Percentiles rank a stretch among this genome's conserved stretches.
Evolutionary conservation across 2,797 vertebrate species (phyloP).

Genomic region (Alcedo atthis): DNA sequence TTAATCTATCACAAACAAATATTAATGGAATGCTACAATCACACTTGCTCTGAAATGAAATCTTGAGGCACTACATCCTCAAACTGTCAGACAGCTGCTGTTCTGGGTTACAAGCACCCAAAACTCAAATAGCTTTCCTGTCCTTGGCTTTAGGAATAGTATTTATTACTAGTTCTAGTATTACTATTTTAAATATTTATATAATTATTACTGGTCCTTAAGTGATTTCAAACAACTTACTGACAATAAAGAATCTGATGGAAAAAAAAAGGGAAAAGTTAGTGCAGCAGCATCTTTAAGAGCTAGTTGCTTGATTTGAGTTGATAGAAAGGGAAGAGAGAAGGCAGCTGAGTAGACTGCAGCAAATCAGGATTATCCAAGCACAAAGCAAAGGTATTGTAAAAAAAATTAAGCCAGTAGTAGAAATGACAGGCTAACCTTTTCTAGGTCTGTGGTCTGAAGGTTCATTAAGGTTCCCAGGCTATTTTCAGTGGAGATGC

Average conservation of each 20-base stretch:
- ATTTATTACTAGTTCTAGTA: background rate
- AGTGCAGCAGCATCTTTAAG: background rate
- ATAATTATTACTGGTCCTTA: too few relatives aligned
- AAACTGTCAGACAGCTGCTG: background rate
- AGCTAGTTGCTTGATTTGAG: background rate
- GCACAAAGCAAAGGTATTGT: background rate
- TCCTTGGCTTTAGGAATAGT: background rate
- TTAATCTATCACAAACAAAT: background rate
- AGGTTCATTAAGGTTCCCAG: background rate
- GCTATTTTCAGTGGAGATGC: background rate
- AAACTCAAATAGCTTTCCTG: background rate
- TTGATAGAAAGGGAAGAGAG: background rate
- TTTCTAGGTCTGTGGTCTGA: background rate
- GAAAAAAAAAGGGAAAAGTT: background rate
- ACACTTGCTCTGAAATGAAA: background rate
- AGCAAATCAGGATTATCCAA: background rate
- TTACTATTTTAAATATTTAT: background rate
- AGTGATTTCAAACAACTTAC: background rate
- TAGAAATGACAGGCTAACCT: slow-evolving; percentile 6
- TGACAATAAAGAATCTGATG: background rate
- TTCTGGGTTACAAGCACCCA: background rate
- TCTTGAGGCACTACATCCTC: background rate
- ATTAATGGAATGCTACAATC: background rate
- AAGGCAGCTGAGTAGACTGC: background rate
- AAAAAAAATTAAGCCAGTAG: background rate